Conservation (phyloP, 2,113 vertebrate species). For the Anhinga rufa region DNA sequence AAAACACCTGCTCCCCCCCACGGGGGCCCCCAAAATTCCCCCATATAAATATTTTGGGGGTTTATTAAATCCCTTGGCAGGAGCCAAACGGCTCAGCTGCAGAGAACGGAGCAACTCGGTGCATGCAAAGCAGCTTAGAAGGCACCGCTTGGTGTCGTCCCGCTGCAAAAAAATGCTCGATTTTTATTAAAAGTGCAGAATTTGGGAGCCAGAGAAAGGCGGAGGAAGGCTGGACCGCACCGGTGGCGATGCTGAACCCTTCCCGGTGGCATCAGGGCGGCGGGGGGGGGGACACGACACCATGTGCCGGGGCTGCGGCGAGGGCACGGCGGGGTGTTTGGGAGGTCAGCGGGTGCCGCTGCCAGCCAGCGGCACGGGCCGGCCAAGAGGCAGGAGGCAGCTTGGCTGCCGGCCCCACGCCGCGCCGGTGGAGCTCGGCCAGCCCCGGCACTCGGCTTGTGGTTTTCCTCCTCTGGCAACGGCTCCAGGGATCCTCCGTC, state of each 20-base stretch:
- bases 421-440: not conserved
- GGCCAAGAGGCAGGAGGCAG: conserved; percentile 5
- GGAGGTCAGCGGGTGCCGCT: not conserved
- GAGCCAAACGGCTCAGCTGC: rapidly evolving
- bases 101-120: not conserved
- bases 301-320: not conserved
- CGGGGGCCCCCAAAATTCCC: not conserved
- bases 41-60: rapidly evolving
- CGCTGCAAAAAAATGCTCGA: rapidly evolving
- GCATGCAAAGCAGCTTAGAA: rapidly evolving
- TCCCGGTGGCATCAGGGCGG: not conserved
- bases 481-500: not conserved
- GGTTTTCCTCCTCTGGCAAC: conserved; percentile 43
- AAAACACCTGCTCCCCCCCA: not conserved
- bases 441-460: not conserved
- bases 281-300: not conserved
- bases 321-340: not conserved
- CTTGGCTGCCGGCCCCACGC: conserved; percentile 7
- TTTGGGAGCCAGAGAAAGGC: rapidly evolving
- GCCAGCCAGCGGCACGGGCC: not conserved
- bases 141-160: rapidly evolving
- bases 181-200: rapidly evolving
- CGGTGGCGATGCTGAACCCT: not conserved
- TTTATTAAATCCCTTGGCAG: not conserved
- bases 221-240: not conserved